A percentile compares a stretch with the other conserved stretches of the same genome.
Conservation (phyloP, 1,140 invertebrate species). For the Aphelenchoides avenae region DNA sequence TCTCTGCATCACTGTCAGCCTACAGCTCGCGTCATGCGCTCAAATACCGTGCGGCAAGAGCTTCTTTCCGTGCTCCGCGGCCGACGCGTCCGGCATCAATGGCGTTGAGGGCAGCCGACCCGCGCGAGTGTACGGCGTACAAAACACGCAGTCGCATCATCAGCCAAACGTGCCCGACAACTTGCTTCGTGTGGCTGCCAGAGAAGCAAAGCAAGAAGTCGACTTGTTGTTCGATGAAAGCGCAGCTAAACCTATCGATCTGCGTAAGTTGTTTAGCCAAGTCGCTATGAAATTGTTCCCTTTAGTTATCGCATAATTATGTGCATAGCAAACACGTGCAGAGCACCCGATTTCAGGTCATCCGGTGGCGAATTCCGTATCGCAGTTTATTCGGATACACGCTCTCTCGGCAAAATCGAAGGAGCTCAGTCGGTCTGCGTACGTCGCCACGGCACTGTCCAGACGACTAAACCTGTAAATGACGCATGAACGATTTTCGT, state of each 20-base stretch:
- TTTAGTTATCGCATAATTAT: background rate
- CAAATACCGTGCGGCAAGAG: slow-evolving; percentile 36
- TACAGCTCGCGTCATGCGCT: no score
- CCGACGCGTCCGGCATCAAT: no score
- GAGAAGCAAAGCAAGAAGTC: slow-evolving; percentile 25
- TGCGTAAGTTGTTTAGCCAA: slow-evolving; percentile 8
- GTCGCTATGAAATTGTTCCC: background rate
- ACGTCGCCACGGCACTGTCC: slow-evolving; percentile 25
- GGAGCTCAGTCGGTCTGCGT: slow-evolving; percentile 33
- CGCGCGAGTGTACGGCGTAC: background rate
- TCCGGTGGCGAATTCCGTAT: slow-evolving; percentile 17
- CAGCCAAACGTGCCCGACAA: slow-evolving; percentile 13
- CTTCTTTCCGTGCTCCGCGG: slow-evolving; percentile 29
- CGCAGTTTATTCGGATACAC: slow-evolving; percentile 28
- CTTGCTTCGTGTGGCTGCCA: slow-evolving; percentile 8
- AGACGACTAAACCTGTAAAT: slow-evolving; percentile 28
- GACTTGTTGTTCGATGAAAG: slow-evolving; percentile 25
- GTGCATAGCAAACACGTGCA: background rate
- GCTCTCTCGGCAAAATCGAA: slow-evolving; percentile 18
- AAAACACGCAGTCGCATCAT: background rate
- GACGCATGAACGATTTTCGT: background rate
- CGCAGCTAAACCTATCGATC: slow-evolving; percentile 11
- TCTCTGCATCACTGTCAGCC: no score
- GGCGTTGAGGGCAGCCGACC: background rate
- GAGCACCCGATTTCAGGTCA: slow-evolving; percentile 20